Base-by-base conservation (phyloP, 2,113 vertebrate species). In the Nannospalax galili region DNA sequence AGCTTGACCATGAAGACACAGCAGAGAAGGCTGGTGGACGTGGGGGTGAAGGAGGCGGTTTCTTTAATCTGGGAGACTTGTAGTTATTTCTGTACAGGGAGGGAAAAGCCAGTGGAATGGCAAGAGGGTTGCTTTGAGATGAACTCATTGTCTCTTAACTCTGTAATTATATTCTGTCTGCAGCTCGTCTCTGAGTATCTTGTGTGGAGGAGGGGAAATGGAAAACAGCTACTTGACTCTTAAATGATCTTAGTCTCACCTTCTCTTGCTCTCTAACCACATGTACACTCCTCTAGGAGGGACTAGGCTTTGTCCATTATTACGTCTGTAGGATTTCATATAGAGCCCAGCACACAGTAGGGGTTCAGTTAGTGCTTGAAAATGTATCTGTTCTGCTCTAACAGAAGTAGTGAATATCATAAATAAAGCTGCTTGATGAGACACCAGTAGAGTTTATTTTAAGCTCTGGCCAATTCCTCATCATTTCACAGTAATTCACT, bases 401-500 rank as follows among this genome's bases (percentile, higher is more conserved):
- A 56, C 10, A 62, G 48, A 88, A 91, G n/a, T 4, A 16, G 35
- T 15, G 26, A 20, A 12, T 64, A 16, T 64, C 78, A 15, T 78
- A 24, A 72, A 42, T 42, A 95, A 28, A 32, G 56, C 37, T 77
- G 3, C 79, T 87, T 32, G 35, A n/a, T 12, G 60, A 82, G 30
- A 37, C 45, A 45, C 5, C 40, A 20, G 56, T 28, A 45, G 15
- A 19, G 9, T 24, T 95, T 84, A 45, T 37, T 95, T 85, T 42
- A 45, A 81, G n/a, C 20, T 15, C 6, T 19, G 4, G 35, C 45
- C 7, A 14, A 37, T 30, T 92, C 92, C 45, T 37, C 15, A 3
- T 65, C 22, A 19, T 84, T 95, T 69, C 37, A 78, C 65, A 86
- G 40, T n/a, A 58, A 81, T 58, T 58, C 93, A 35, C 95, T 92